Conservation (phyloP, 1,140 invertebrate species). For the Pogonus chalceus region DNA sequence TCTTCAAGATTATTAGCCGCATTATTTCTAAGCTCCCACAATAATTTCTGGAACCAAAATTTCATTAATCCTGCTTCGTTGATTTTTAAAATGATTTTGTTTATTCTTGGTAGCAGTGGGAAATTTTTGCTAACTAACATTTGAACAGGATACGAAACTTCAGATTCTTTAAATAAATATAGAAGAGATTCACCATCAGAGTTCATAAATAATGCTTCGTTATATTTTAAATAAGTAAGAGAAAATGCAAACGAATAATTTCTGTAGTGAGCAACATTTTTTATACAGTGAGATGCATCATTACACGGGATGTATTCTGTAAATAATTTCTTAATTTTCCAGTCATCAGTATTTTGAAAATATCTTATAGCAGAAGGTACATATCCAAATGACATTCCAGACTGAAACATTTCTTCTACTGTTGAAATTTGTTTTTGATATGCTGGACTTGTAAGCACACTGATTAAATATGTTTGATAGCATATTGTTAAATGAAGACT, state of each 20-base stretch:
- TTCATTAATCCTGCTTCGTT: constrained; percentile 14
- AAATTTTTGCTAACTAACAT: constrained; percentile 21
- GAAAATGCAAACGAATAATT: not conserved
- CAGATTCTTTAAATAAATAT: constrained; percentile 16
- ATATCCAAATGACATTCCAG: not conserved
- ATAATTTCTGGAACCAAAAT: not conserved
- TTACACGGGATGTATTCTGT: constrained; percentile 12
- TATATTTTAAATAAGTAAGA: constrained; percentile 13
- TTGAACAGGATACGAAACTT: constrained; percentile 15
- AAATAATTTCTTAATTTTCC: constrained; percentile 9
- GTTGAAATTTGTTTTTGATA: constrained; percentile 16
- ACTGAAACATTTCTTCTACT: constrained; percentile 16
- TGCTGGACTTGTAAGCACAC: constrained; percentile 14
- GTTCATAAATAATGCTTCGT: constrained; percentile 13
- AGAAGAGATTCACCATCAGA: constrained; percentile 11
- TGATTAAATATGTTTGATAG: constrained; percentile 17
- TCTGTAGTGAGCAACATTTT: not conserved
- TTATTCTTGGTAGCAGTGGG: constrained; percentile 16
- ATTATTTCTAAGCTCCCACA: not conserved
- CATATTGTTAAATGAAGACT: constrained; percentile 13
- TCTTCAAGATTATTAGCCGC: not conserved
- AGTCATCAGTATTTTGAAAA: constrained; percentile 9
- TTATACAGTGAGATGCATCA: constrained; percentile 9
- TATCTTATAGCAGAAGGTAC: not conserved
- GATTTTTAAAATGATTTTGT: constrained; percentile 14